Percentiles rank a stretch among this genome's conserved stretches.
Evolutionary conservation across 1,140 invertebrate genomes (phyloP).

Genomic region (Helicoverpa zea): DNA sequence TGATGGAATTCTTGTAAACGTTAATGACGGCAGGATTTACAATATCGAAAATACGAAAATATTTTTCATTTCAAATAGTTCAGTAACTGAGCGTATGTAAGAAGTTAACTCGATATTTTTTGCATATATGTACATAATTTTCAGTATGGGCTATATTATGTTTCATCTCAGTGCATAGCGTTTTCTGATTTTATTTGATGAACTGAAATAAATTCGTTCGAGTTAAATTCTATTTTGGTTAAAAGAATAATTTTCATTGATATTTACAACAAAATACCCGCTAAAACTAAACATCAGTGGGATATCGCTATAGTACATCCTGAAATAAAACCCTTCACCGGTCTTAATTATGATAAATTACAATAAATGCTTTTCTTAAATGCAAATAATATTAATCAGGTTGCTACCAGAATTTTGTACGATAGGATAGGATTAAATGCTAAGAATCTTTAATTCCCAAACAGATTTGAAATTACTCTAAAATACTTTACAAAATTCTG

Average conservation of each 20-base stretch:
- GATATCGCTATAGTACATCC: slow-evolving; percentile 30
- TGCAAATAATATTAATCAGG: slow-evolving; percentile 42
- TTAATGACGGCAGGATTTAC: neutral
- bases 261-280: slow-evolving; percentile 74
- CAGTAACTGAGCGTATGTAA: slow-evolving; percentile 13
- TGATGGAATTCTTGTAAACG: no score
- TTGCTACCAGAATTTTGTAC: no score
- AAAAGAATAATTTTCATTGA: slow-evolving; percentile 70
- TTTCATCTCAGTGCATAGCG: no score
- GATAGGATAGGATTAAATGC: no score
- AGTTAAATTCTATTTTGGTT: slow-evolving; percentile 11
- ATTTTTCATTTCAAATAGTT: neutral
- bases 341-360: slow-evolving; percentile 23
- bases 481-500: neutral
- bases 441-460: no score
- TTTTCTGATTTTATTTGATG: neutral
- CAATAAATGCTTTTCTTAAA: slow-evolving; percentile 59
- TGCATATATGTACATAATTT: neutral
- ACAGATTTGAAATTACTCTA: no score
- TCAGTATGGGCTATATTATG: no score
- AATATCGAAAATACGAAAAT: neutral
- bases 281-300: slow-evolving; percentile 19
- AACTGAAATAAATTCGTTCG: neutral
- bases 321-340: slow-evolving; percentile 58
- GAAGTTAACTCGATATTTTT: slow-evolving; percentile 22